Evolutionary conservation across 2,797 vertebrate genomes (phyloP), one percentile per base, ranked within the genome.

Genomic region (Myotis findleyi): DNA sequence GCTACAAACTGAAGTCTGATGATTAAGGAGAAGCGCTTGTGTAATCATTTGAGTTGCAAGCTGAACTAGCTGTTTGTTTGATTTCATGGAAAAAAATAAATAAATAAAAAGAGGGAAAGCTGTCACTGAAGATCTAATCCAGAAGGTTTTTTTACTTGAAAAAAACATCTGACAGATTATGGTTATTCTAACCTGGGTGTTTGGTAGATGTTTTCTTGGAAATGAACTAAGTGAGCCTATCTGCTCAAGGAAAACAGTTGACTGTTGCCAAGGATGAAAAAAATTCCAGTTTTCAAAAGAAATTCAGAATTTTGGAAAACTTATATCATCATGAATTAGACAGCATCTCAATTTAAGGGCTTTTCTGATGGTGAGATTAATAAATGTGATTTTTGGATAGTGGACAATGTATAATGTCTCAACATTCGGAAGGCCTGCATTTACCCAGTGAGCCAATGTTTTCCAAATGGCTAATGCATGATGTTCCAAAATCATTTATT

Each of bases 231-330:
- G 44, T 20, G 5, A 68, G 18, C 27, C 75, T 91, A 4, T 83
- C 33, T 77, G 47, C 80, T 79, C 55, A 33, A 75, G 38, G 51
- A 87, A 91, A 93, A 55, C 27, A 55, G 66, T 20, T 38, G 66
- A 79, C 27, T 81, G 41, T 76, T 85, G 49, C 47, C 68, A 88
- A 21, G 38, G 23, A 80, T 57, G 33, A 59, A 68, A 83, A 49
- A 94, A 41, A 51, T 81, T 33, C 1, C 72, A 69, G 59, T 20
- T 93, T 95, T 88, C 59, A 87, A 92, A 71, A 76, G 51, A 90
- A 87, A 80, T 66, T 72, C 96, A 59, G 72, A 92, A 94, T 76
- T 92, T 69, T 71, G 51, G 75, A 76, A 90, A 91, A 51, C 3
- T 25, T 81, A 2, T 25, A 38, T 64, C 27, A 62, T 25, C 6